Evolutionary conservation across 1,140 invertebrate genomes (phyloP).

Genomic region (Metaphire vulgaris): DNA sequence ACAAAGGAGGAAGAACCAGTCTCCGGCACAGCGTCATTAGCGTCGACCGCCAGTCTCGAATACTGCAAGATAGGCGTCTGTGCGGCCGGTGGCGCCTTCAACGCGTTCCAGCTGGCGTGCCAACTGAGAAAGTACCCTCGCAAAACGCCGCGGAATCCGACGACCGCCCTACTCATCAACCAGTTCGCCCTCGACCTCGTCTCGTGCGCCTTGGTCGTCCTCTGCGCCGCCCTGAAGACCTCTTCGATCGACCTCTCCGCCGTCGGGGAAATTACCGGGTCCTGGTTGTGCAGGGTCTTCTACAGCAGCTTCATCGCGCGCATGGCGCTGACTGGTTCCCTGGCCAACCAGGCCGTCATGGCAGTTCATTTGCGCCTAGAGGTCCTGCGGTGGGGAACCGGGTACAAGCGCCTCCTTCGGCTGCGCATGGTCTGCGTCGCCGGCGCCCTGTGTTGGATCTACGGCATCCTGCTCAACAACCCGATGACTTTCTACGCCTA

Average conservation of each 20-base stretch:
- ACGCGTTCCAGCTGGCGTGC: neutral
- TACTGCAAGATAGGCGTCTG: neutral
- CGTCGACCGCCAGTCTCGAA: too few species aligned
- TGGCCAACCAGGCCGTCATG: neutral
- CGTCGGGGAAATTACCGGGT: neutral
- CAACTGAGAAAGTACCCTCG: neutral
- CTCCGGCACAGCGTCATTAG: too few species aligned
- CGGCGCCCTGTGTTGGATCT: too few species aligned
- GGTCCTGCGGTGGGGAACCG: too few species aligned
- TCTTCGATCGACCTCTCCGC: neutral
- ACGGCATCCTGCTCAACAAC: too few species aligned
- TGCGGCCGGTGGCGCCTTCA: neutral
- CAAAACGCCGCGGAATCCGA: neutral
- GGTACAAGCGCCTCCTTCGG: too few species aligned
- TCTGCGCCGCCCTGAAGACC: neutral
- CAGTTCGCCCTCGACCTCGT: neutral
- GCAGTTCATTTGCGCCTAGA: neutral
- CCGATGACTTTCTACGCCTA: too few species aligned
- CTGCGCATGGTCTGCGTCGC: too few species aligned
- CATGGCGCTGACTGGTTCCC: neutral
- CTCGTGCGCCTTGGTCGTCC: neutral
- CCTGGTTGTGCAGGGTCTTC: neutral
- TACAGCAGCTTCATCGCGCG: neutral
- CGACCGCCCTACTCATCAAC: neutral
- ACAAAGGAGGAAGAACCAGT: too few species aligned